Base-by-base conservation (phyloP, 1,140 invertebrate genomes). In the Brachionus manjavacas region DNA sequence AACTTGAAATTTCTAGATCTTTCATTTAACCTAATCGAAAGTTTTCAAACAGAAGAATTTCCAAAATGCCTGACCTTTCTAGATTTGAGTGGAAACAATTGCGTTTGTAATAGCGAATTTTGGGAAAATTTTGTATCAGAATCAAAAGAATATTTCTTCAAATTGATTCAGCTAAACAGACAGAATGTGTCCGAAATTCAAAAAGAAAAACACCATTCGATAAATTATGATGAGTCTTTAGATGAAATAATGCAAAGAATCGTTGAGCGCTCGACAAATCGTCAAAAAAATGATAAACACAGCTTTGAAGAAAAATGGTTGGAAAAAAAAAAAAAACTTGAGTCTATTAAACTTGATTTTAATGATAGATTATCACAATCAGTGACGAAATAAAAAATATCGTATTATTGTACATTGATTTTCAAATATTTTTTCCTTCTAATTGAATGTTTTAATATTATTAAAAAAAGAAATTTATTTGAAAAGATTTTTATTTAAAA, bases 91-190 rank as follows among this genome's bases (percentile, higher is more conserved):
- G 52, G 14, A 14, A 81, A 81, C 23, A 23, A 20, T 23, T 81
- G 79, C 64, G n/a, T 46, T 25, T 28, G 6, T 3, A 28, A 49
- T 49, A 23, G 49, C 23, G 46, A 81, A 35, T 52, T 49, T n/a
- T 20, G 16, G 16, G 11, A 52, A 9, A n/a, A 79, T 12, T 16
- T 79, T 25, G 3, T 20, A 1, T 12, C 20, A 39, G 11, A 60
- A 60, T 20, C 55, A 25, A 1, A 49, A 14, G n/a, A 25, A n/a
- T 35, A 66, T 66, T 66, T 81, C 41, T 20, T 0, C 60, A 31
- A 35, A n/a, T 41, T 81, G 16, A 55, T 60, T 60, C 78, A 81
- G 41, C 25, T 81, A 16, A 81, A 81, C 25, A 16, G 49, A n/a
- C 3, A 4, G 25, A 25, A 64, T 81, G 6, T 81, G 1, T 14